Evolutionary conservation across 1,140 invertebrate genomes (phyloP).

Genomic region (Micrasema minimum): DNA sequence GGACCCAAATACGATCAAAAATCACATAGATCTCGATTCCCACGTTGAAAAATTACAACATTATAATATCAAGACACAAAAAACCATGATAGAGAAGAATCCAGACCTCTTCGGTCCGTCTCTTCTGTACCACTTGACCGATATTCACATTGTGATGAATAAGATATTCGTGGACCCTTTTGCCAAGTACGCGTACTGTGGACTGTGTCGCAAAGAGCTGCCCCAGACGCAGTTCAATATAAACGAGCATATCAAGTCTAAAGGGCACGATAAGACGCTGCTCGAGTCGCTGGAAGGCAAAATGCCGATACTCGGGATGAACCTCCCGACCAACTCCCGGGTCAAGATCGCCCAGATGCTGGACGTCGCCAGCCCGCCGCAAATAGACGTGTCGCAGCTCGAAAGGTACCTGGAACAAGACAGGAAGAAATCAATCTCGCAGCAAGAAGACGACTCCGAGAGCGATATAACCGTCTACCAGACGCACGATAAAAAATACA

Average conservation of each 20-base stretch:
- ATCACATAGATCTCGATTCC: conserved; percentile 24
- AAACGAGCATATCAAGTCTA: conserved; percentile 42
- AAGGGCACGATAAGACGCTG: conserved; percentile 42
- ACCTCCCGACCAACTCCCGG: background rate
- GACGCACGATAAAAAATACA: conserved; percentile 17
- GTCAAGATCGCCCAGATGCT: conserved; percentile 14
- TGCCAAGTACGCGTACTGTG: conserved; percentile 48
- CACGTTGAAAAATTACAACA: conserved; percentile 40
- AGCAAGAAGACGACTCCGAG: background rate
- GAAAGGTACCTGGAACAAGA: conserved; percentile 26
- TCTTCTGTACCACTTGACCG: conserved; percentile 36
- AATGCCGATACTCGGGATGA: background rate
- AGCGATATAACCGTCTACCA: background rate
- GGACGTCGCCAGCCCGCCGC: conserved; percentile 6
- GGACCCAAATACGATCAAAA: conserved; percentile 13
- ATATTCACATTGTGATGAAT: conserved; percentile 41
- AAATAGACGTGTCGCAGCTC: conserved; percentile 31
- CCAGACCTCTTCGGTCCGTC: conserved; percentile 41
- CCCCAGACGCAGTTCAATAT: conserved; percentile 43
- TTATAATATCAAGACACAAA: conserved; percentile 37
- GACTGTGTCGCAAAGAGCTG: conserved; percentile 43
- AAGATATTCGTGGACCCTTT: conserved; percentile 50
- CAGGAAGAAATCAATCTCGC: background rate
- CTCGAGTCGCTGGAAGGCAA: conserved; percentile 32
- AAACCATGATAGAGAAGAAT: conserved; percentile 38